phyloP scores from a whole-genome alignment of 2,888 invertebrate genomes.

The Nyleta sp. region DNA sequence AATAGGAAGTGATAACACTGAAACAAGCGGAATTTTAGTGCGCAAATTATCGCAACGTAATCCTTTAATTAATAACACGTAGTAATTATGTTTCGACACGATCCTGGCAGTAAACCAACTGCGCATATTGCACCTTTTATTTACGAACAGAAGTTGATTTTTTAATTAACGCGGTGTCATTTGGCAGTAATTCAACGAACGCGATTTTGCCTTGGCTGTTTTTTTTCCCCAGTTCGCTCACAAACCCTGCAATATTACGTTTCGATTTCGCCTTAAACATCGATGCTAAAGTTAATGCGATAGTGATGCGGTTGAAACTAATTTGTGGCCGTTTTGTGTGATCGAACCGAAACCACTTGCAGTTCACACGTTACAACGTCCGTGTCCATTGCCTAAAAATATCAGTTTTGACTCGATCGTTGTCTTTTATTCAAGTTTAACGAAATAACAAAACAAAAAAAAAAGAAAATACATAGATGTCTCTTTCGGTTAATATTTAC shows the following conservation, averaged over 20 bases:
- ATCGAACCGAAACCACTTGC: conserved; percentile 24
- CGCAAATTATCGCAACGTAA: background rate
- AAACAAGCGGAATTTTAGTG: background rate
- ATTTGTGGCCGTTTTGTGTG: conserved; percentile 22
- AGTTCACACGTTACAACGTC: conserved; percentile 24
- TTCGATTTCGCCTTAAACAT: background rate
- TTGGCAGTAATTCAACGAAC: too few species aligned
- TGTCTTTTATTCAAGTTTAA: too few species aligned
- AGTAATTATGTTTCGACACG: background rate
- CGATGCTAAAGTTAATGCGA: conserved; percentile 21
- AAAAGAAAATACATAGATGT: too few species aligned
- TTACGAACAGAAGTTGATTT: background rate
- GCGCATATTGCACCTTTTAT: background rate
- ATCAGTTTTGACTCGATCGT: too few species aligned
- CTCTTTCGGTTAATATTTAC: too few species aligned
- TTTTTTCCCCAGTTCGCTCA: too few species aligned
- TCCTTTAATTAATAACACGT: conserved; percentile 1
- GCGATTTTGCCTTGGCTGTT: background rate
- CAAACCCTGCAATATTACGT: too few species aligned
- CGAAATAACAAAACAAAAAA: too few species aligned
- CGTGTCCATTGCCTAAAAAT: background rate
- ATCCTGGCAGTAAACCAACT: conserved; percentile 3
- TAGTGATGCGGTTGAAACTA: conserved; percentile 18
- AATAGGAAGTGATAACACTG: background rate
- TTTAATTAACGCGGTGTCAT: background rate